Evolutionary conservation across 2,888 invertebrate genomes (phyloP), one percentile per base, ranked within the genome.

Genomic region (Dromius quadrimaculatus): DNA sequence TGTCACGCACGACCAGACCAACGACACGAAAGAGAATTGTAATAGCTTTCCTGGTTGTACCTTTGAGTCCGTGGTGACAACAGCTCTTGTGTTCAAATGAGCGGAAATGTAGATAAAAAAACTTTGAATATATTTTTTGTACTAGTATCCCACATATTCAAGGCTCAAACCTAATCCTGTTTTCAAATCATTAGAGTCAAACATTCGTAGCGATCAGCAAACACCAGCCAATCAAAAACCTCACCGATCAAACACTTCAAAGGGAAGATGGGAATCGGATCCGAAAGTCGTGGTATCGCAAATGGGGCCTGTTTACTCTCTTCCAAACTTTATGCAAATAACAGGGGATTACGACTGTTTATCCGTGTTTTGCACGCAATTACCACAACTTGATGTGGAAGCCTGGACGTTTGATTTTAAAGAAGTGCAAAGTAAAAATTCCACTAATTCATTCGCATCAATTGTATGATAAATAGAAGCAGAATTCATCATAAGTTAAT

Each of bases 291-390:
- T 4, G 41, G 41, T 41, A 41, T 41, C 41, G 41, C 15, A 28
- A 28, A 23, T 54, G 28, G 47, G 47, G 15, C 13, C 50, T 54
- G 23, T 54, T 54, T 54, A 28, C 50, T 2, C 50, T 23, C 50
- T 54, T 54, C 23, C 28, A 23, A 54, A 54, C 50, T 54, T 54
- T 54, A 54, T 54, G 50, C 28, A 54, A 54, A 54, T 54, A n/a
- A 54, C 50, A 15, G 50, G 11, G 50, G 28, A 54, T 54, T 54
- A 54, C 50, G 50, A 17, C 50, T 54, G 50, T 54, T 54, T 54
- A 28, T 54, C 28, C 28, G 28, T 54, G 50, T 54, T 54, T 54
- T 54, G 28, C 15, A 28, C 23, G 50, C 50, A 28, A 54, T 54
- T 54, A 54, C 50, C 50, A 23, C 28, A 13, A 11, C 47, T 47